Base-by-base conservation (phyloP, 2,113 vertebrate genomes). In the Apaloderma vittatum region DNA sequence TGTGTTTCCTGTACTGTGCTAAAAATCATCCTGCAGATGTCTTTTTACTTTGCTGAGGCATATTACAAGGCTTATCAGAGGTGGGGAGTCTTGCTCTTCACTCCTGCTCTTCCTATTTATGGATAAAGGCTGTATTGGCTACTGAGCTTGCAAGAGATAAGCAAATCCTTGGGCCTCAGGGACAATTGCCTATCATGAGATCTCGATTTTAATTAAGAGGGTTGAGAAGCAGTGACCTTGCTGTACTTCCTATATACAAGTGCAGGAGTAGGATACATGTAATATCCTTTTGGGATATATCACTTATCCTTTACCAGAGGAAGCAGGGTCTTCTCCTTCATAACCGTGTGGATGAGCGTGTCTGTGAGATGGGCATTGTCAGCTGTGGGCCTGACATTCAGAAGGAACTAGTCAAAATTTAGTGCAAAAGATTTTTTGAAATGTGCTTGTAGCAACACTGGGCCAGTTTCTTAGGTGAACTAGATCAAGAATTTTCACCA, bases 111-210 rank as follows among this genome's bases (percentile, higher is more conserved):
- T 74, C 29, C 46, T 15, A 0, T 4, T 80, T 66, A 27, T 48
- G 16, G n/a, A 86, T 84, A 92, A 92, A 93, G 36, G 29, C 48
- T 11, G 29, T 83, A 70, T 34, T 88, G 63, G 67, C 88, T 92
- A 96, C 72, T 78, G 82, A 97, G 79, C 95, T 90, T 55, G 21
- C 55, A 92, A 74, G 59, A 94, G 90, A 96, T 86, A 92, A 96
- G 80, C 23, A 95, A 96, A 94, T 93, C 94, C 52, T 52, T 52
- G 26, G 23, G 48, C 83, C 83, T 57, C 52, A 58, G 93, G 76
- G 91, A 72, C 65, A 94, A 67, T 21, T 90, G 68, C 29, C 43
- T 90, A 20, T 67, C 74, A 46, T 65, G 32, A 85, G 49, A 79
- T 89, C 59, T 76, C 59, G 6, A 76, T 96, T 94, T 93, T 94